Evolutionary conservation across 2,797 vertebrate species (phyloP).

Genomic region (Myotis pilosus): DNA sequence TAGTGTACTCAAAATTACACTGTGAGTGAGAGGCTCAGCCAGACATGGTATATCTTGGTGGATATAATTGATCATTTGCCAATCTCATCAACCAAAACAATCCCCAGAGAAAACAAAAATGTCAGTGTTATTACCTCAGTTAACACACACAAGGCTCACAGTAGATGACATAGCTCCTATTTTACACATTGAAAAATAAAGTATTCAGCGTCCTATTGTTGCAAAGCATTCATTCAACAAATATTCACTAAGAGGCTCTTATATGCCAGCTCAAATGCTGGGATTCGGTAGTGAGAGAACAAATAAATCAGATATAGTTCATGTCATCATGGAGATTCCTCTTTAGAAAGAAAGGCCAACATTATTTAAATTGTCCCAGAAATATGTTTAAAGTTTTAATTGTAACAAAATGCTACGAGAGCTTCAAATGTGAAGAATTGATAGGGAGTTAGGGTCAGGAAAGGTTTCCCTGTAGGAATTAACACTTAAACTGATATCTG

Average conservation of each 20-base stretch:
- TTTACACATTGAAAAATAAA: not conserved
- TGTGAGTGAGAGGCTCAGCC: not conserved
- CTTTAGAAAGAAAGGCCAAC: not conserved
- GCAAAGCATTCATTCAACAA: not conserved
- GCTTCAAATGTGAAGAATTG: not conserved
- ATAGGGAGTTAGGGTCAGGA: not conserved
- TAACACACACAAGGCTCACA: not conserved
- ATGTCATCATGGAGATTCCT: not conserved
- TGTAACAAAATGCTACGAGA: not conserved
- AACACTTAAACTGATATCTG: not conserved
- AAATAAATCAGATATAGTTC: not conserved
- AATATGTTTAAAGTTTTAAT: not conserved
- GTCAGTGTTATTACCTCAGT: not conserved
- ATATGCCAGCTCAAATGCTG: not conserved
- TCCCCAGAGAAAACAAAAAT: not conserved
- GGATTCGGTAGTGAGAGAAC: not conserved
- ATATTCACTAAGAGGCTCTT: not conserved
- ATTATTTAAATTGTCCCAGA: not conserved
- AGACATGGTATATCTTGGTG: not conserved
- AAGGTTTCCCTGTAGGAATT: not conserved
- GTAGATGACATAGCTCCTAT: not conserved
- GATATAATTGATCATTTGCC: not conserved
- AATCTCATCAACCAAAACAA: not conserved
- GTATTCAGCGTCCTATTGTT: not conserved
- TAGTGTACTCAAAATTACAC: not conserved